Conservation (phyloP, 2,888 invertebrate genomes). For the Eristalis pertinax region DNA sequence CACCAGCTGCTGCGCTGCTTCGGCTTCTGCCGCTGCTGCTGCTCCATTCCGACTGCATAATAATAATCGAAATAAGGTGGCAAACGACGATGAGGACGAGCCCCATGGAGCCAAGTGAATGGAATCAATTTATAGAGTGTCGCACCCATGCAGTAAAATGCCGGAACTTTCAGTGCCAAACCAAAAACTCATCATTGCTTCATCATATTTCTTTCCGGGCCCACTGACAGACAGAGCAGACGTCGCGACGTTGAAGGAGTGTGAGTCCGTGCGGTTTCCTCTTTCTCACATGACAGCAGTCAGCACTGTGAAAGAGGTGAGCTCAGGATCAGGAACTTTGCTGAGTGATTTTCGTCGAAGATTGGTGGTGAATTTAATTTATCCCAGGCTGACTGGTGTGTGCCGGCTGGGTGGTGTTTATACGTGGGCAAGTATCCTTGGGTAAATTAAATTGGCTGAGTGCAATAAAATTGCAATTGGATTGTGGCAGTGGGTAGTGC, state of each 20-base stretch:
- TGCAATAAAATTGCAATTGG: conserved; percentile 53
- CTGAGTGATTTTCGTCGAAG: conserved; percentile 56
- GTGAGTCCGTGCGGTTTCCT: conserved; percentile 38
- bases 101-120: background rate
- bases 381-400: conserved; percentile 37
- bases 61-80: conserved; percentile 63
- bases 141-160: conserved; percentile 63
- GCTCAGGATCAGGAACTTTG: conserved; percentile 61
- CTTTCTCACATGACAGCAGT: conserved; percentile 47
- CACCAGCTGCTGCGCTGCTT: conserved; percentile 8
- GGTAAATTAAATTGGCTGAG: conserved; percentile 50
- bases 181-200: conserved; percentile 61
- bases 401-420: conserved; percentile 21
- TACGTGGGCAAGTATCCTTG: conserved; percentile 60
- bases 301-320: conserved; percentile 43
- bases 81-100: conserved; percentile 27
- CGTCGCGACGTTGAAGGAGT: conserved; percentile 3
- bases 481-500: conserved; percentile 39
- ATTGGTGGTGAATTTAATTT: conserved; percentile 67
- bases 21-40: background rate
- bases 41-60: conserved; percentile 25
- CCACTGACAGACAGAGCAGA: conserved; percentile 41
- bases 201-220: conserved; percentile 58
- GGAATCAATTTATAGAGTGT: conserved; percentile 65
- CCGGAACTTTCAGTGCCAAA: conserved; percentile 57